Evolutionary conservation across 2,888 invertebrate species (phyloP), one percentile per base, ranked within the genome.

Genomic region (Phrixothrix hirtus): DNA sequence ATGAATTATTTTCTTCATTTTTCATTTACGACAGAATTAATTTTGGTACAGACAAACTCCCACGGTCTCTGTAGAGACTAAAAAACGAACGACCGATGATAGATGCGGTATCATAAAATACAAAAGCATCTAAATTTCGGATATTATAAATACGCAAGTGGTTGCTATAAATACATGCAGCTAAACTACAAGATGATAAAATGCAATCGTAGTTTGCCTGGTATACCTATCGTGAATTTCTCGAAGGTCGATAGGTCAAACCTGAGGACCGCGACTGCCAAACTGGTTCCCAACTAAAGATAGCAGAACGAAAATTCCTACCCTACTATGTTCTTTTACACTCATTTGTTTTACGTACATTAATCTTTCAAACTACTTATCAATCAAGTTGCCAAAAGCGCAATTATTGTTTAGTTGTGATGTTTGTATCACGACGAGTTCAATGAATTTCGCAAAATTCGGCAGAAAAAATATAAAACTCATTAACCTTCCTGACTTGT

Each of bases 201-300:
- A 11, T 2, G 10, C 4, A 12, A 14, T 37, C 21, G 14, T 37
- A 25, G 21, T 37, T 34, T 37, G 11, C 29, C 11, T 10, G n/a
- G 29, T 41, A 41, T 29, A n/a, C n/a, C n/a, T n/a, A 30, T 41
- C 41, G 41, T 34, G 26, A 30, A 17, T 25, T 31, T 38, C 37
- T 41, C 41, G 47, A 48, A 48, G 47, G 47, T 48, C 47, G 47
- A 48, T 48, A 48, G 41, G 47, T 48, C 47, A 48, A 32, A 15
- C 35, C 32, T 38, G 38, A 38, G 44, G 38, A 38, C 35, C 34
- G 30, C 36, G 46, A 48, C 39, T 32, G 35, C 34, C 26, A 39
- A 48, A 48, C 47, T 41, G 47, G 47, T 48, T 48, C 44, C 36
- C 12, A 48, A 37, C 46, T 32, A 32, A 46, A 46, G 46, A 46